A percentile compares a stretch with the other conserved stretches of the same genome.
Evolutionary conservation across 2,888 invertebrate genomes (phyloP).

Genomic region (Amblyjoppa fuscipennis): DNA sequence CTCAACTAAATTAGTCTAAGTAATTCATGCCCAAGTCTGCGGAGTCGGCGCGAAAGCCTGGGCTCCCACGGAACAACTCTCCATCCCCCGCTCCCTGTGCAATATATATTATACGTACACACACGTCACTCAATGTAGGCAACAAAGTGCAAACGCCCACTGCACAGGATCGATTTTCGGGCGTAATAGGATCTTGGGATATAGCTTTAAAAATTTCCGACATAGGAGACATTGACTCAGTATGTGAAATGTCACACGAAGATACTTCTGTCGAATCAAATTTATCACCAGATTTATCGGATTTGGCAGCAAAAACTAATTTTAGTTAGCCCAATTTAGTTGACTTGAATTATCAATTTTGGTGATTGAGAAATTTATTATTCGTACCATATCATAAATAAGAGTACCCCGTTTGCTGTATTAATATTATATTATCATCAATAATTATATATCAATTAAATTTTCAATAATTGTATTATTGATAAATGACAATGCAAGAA

Average conservation of each 20-base stretch:
- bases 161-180: background rate
- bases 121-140: conserved; percentile 47
- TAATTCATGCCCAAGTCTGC: conserved; percentile 84
- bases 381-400: background rate
- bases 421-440: background rate
- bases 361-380: background rate
- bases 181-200: conserved; percentile 6
- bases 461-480: background rate
- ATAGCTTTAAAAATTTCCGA: background rate
- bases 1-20: conserved; percentile 84
- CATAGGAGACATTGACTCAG: background rate
- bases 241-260: background rate
- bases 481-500: background rate
- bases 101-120: conserved; percentile 24
- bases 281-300: background rate
- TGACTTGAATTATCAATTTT: background rate
- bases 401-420: background rate
- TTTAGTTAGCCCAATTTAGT: background rate
- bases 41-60: conserved; percentile 64
- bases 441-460: background rate
- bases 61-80: conserved; percentile 23
- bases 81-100: background rate
- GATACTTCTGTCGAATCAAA: background rate
- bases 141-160: conserved; percentile 10
- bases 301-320: background rate